phyloP scores from a whole-genome alignment of 1,140 invertebrate species.

The Drosophila nasuta region DNA sequence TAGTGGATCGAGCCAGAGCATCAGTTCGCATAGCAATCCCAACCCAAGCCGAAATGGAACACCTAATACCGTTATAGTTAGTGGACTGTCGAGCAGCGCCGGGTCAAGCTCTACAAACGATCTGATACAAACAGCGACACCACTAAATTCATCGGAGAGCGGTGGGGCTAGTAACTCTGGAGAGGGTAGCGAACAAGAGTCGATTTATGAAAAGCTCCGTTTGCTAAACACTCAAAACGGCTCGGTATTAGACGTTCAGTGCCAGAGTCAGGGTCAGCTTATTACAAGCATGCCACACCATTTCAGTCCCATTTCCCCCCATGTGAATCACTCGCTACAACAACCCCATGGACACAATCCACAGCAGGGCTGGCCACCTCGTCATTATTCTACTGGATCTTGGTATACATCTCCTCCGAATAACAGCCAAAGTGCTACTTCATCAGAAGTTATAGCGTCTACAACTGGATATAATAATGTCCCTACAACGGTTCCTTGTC shows the following conservation, averaged over 20 bases:
- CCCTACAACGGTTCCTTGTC: conserved; percentile 22
- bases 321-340: conserved; percentile 33
- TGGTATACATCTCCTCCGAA: conserved; percentile 75
- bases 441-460: conserved; percentile 32
- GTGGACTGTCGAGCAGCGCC: not conserved
- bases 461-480: conserved; percentile 20
- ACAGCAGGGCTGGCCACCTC: conserved; percentile 66
- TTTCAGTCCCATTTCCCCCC: conserved; percentile 35
- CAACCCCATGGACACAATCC: conserved; percentile 31
- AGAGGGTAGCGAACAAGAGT: conserved; percentile 87
- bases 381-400: conserved; percentile 66
- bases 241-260: conserved; percentile 27
- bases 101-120: conserved; percentile 21
- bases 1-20: conserved; percentile 23
- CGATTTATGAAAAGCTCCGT: conserved; percentile 94
- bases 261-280: conserved; percentile 31
- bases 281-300: conserved; percentile 48
- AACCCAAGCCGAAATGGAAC: conserved; percentile 17
- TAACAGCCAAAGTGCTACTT: conserved; percentile 37
- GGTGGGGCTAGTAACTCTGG: conserved; percentile 83
- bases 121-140: conserved; percentile 70
- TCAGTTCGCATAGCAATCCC: not conserved
- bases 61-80: not conserved
- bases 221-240: conserved; percentile 91
- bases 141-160: conserved; percentile 75